Evolutionary conservation across 2,113 vertebrate species (phyloP).

Genomic region (Morone saxatilis): DNA sequence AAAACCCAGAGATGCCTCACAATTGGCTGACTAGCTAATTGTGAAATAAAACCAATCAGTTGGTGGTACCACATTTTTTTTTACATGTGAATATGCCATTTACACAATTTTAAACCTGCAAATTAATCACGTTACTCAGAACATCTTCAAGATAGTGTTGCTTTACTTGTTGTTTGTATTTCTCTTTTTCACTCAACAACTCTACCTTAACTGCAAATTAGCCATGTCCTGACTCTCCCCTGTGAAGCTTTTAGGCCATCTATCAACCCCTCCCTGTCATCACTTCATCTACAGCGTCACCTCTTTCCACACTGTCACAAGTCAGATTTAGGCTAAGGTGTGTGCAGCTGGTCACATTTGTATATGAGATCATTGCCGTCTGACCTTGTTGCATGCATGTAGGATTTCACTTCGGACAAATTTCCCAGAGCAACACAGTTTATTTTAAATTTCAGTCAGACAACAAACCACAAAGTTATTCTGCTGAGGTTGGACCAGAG

Average conservation of each 20-base stretch:
- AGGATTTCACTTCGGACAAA: not conserved
- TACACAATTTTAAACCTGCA: not conserved
- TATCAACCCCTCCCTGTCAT: conserved; percentile 56
- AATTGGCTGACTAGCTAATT: not conserved
- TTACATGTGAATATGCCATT: not conserved
- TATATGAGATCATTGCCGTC: not conserved
- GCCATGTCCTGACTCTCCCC: conserved; percentile 50
- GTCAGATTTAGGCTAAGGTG: not conserved
- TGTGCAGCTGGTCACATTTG: not conserved
- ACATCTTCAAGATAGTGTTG: not conserved
- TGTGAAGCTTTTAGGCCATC: conserved; percentile 53
- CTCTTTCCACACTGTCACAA: conserved; percentile 38
- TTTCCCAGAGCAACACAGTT: not conserved
- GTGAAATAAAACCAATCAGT: not conserved
- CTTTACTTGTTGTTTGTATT: conserved; percentile 44
- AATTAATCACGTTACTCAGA: not conserved
- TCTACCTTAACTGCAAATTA: conserved; percentile 67
- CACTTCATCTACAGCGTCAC: conserved; percentile 50
- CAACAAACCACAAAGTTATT: not conserved
- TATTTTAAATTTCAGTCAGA: not conserved
- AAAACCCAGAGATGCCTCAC: not conserved
- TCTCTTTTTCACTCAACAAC: conserved; percentile 64
- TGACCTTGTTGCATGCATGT: not conserved
- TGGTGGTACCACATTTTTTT: not conserved
- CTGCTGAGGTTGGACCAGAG: not conserved